Conservation (phyloP, 1,140 invertebrate genomes). For the Caenorhabditis latens region DNA sequence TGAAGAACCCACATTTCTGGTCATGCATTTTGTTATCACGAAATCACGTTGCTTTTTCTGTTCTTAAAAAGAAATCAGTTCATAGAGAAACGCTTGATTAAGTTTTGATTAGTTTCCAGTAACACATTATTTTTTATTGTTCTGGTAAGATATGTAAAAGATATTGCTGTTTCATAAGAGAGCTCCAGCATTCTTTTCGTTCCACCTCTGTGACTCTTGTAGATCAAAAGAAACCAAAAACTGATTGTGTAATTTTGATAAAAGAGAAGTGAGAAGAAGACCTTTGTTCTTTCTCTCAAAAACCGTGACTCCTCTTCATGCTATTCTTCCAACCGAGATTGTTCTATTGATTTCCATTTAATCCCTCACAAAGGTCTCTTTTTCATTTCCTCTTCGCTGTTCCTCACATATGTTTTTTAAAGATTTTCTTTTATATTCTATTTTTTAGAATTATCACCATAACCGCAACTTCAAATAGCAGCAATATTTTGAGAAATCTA, state of each 20-base stretch:
- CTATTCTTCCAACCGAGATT: background rate
- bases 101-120: too few species aligned
- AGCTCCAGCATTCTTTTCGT: too few species aligned
- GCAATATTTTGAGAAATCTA: slow-evolving; percentile 40
- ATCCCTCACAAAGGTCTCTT: background rate
- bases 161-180: too few species aligned
- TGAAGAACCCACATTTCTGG: background rate
- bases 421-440: background rate
- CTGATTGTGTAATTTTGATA: background rate
- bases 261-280: background rate
- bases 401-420: background rate
- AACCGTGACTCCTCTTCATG: background rate
- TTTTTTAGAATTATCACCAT: slow-evolving; percentile 34
- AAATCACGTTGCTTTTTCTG: background rate
- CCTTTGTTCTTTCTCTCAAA: slow-evolving; percentile 8
- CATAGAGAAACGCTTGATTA: too few species aligned
- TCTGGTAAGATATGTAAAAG: too few species aligned
- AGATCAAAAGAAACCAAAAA: too few species aligned
- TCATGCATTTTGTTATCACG: background rate
- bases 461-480: slow-evolving; percentile 19
- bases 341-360: slow-evolving; percentile 33
- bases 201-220: too few species aligned
- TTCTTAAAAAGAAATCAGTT: background rate
- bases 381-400: background rate
- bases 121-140: too few species aligned